Evolutionary conservation across 2,888 invertebrate species (phyloP), one percentile per base, ranked within the genome.

Genomic region (Rugalucina vietnamica): DNA sequence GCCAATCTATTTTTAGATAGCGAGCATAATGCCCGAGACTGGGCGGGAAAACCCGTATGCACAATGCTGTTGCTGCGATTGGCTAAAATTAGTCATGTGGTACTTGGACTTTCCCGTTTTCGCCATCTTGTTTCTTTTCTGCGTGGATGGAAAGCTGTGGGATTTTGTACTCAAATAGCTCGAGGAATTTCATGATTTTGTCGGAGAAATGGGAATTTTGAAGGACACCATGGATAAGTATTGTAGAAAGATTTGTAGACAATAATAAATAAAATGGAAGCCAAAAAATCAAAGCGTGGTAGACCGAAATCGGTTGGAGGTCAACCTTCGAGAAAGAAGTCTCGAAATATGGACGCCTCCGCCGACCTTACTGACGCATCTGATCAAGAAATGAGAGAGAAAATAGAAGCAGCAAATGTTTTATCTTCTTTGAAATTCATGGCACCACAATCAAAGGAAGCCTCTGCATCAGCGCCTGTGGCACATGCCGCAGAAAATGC

Each of bases 41-140:
- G 73, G 77, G 81, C 84, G 90, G 90, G 90, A 86, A 90, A 89
- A 89, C 88, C 90, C 91, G 79, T 73, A 79, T 74, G 54, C 36
- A 32, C 32, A 57, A 75, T 79, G 36, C 36, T 65, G 34, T 21
- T 5, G n/a, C 32, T 79, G 39, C 77, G 79, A 89, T 90, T 91
- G 90, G 90, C 60, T 75, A 60, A 79, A 60, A 49, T 70, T 60
- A 37, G 82, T 89, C 91, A 90, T 88, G 84, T 90, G 91, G 65
- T 32, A 50, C 29, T 79, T 88, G 91, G 91, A 90, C 89, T 90
- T 90, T 90, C 91, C 91, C 89, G 89, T 89, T 88, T 86, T n/a
- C n/a, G 89, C 89, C 87, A 88, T 88, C 81, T 91, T 89, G 82
- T 86, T 88, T 78, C 82, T 29, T 43, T 81, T 77, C 1, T 81